Conservation (phyloP, 2,888 invertebrate genomes). For the Volucella inanis region DNA sequence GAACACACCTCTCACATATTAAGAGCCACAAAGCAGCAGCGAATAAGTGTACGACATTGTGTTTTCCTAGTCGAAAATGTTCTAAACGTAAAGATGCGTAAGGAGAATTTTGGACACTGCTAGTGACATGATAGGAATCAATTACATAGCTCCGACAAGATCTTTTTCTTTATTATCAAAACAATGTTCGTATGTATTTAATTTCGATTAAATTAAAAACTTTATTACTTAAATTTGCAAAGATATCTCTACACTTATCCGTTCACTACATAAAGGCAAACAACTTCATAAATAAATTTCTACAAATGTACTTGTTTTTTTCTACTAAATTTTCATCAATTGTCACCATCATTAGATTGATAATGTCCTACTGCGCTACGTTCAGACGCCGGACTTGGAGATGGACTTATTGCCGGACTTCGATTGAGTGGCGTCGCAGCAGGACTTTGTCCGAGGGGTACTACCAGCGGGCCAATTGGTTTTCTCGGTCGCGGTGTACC, state of each 20-base stretch:
- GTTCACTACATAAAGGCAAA: constrained; percentile 21
- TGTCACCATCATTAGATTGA: constrained; percentile 70
- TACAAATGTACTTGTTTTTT: not conserved
- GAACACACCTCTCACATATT: no score
- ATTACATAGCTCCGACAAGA: no score
- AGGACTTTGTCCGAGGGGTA: constrained; percentile 82
- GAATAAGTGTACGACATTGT: no score
- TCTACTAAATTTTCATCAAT: constrained; percentile 24
- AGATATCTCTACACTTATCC: constrained; percentile 22
- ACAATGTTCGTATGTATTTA: no score
- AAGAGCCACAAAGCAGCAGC: no score
- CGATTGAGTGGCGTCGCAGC: constrained; percentile 80
- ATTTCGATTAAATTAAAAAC: constrained; percentile 24
- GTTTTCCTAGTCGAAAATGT: no score
- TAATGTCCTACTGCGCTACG: constrained; percentile 74
- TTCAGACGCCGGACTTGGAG: constrained; percentile 80
- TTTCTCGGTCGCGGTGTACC: constrained; percentile 85
- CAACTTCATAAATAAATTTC: constrained; percentile 14
- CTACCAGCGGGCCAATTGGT: constrained; percentile 83
- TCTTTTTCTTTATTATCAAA: no score
- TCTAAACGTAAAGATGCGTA: no score
- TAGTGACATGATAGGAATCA: no score
- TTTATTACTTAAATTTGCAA: constrained; percentile 44
- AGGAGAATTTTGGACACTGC: no score
- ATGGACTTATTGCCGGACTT: constrained; percentile 82